Evolutionary conservation across 2,113 vertebrate genomes (phyloP).

Genomic region (Jacana jacana): DNA sequence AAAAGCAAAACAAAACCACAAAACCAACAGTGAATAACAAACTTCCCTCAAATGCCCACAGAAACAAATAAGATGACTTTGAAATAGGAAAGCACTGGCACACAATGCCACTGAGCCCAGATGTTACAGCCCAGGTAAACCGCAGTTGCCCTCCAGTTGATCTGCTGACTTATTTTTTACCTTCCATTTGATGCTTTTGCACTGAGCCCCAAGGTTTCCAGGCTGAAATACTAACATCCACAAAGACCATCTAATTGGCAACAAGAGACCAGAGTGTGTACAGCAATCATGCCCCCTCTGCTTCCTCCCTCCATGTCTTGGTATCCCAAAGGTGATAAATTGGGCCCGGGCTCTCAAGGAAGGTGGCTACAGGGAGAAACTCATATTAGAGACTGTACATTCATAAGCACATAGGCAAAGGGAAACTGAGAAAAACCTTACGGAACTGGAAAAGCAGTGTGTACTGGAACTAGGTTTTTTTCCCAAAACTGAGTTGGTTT

Average conservation of each 20-base stretch:
- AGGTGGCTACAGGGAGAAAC: not conserved
- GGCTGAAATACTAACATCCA: not conserved
- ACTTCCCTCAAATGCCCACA: not conserved
- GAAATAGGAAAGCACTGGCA: slow-evolving; percentile 20
- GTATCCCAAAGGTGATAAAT: not conserved
- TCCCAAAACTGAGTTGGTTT: not conserved
- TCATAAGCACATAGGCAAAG: not conserved
- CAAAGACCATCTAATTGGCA: not conserved
- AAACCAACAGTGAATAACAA: not conserved
- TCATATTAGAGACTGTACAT: not conserved
- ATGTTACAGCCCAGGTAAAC: not conserved
- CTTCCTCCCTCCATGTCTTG: not conserved
- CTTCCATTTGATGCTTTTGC: not conserved
- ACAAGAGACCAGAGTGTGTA: fast-evolving
- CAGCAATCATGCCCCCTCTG: not conserved
- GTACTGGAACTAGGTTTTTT: not conserved
- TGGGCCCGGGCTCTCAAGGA: not conserved
- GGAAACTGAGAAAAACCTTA: not conserved
- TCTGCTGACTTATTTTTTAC: not conserved
- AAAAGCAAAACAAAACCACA: slow-evolving; percentile 42
- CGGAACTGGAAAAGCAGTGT: not conserved
- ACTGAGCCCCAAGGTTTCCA: not conserved
- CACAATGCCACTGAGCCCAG: not conserved
- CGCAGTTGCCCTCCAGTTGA: not conserved
- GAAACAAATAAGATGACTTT: slow-evolving; percentile 44